These are phyloP conservation scores for Tachycineta bicolor DNA, from an alignment of 2,113 vertebrate genomes.

Conservation along the genomic window DNA sequence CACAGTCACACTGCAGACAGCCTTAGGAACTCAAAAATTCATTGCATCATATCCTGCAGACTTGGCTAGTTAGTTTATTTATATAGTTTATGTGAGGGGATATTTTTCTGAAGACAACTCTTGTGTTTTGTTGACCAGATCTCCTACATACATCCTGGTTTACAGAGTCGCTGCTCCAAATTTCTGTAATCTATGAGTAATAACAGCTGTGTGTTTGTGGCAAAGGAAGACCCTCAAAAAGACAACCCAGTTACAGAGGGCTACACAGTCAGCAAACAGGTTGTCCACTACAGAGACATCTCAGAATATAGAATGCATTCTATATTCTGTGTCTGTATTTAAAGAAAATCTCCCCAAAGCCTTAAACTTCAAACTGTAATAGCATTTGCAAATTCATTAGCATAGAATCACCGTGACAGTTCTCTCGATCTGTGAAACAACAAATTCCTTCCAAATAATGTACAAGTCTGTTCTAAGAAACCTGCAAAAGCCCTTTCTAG, in stretches of 20 bases:
- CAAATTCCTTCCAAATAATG: not conserved
- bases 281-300: not conserved
- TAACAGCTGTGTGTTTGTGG: not conserved
- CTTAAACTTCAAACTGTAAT: not conserved
- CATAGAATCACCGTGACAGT: not conserved
- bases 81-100: not conserved
- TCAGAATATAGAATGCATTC: too few species aligned
- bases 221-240: not conserved
- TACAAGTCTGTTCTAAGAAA: not conserved
- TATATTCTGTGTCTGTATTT: not conserved
- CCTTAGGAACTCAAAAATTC: not conserved
- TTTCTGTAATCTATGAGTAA: conserved; percentile 13
- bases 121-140: not conserved
- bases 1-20: not conserved
- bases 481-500: not conserved
- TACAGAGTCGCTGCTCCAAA: not conserved
- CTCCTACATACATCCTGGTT: conserved; percentile 14
- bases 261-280: not conserved
- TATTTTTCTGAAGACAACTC: not conserved
- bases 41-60: not conserved
- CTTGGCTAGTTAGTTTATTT: not conserved
- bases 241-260: not conserved
- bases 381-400: not conserved
- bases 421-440: not conserved
- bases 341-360: not conserved